Conservation (phyloP, 2,888 invertebrate genomes). For the Seira ritae region DNA sequence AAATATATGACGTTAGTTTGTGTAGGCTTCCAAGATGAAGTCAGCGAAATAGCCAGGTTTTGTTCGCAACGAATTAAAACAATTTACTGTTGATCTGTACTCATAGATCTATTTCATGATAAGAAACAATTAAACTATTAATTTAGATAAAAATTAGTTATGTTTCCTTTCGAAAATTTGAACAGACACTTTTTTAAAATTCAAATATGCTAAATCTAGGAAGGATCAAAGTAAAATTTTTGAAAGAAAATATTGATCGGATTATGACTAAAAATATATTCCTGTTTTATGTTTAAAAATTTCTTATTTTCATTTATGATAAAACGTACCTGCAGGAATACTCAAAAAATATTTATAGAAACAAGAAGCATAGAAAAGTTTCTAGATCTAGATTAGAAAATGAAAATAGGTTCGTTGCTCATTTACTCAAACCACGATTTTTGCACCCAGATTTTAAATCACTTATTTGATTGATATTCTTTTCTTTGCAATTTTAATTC, state of each 20-base stretch:
- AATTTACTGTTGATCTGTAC: no score
- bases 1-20: no score
- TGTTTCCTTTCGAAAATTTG: no score
- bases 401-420: no score
- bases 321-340: constrained; percentile 66
- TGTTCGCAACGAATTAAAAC: constrained; percentile 66
- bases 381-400: no score
- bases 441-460: no score
- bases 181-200: no score
- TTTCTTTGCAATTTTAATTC: constrained; percentile 24
- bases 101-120: no score
- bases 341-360: constrained; percentile 43
- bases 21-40: not conserved
- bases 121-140: constrained; percentile 26
- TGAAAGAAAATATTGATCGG: not conserved
- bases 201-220: not conserved
- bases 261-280: constrained; percentile 11
- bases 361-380: no score
- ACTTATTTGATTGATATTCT: constrained; percentile 4
- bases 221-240: not conserved
- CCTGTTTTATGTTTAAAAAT: constrained; percentile 13
- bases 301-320: constrained; percentile 18
- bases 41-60: constrained; percentile 68
- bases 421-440: no score
- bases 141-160: no score